Percentiles rank a stretch among this genome's conserved stretches.
Evolutionary conservation across 2,797 vertebrate species (phyloP).

Genomic region (Betta splendens): DNA sequence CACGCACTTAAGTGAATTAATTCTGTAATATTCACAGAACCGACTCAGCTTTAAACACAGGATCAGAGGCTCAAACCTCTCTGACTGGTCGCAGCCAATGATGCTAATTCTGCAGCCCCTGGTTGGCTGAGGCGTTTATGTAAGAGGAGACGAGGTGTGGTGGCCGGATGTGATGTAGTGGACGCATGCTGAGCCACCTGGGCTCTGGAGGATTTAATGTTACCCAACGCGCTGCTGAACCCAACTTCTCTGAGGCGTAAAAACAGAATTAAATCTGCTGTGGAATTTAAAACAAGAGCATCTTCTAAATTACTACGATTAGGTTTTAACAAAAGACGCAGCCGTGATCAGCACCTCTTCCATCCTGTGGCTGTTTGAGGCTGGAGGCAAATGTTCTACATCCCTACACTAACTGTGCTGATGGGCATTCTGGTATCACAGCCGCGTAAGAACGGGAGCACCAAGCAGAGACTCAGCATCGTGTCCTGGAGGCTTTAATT

Average conservation of each 20-base stretch:
- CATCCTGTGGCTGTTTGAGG: background rate
- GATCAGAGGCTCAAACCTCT: too few species aligned
- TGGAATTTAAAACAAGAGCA: constrained; percentile 5
- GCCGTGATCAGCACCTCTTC: constrained; percentile 7
- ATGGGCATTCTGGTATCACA: too few species aligned
- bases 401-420: too few species aligned
- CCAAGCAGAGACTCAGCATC: constrained; percentile 29
- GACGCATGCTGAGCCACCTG: constrained; percentile 14
- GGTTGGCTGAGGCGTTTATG: constrained; percentile 29
- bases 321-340: background rate
- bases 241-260: constrained; percentile 16
- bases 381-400: constrained; percentile 5
- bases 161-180: constrained; percentile 37
- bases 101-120: constrained; percentile 17
- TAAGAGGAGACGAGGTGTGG: constrained; percentile 30
- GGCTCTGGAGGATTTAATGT: constrained; percentile 12
- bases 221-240: background rate
- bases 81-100: constrained; percentile 47
- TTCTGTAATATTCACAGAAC: background rate
- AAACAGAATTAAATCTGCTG: background rate
- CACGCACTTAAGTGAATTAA: background rate
- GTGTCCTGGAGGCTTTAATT: constrained; percentile 3
- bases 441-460: too few species aligned
- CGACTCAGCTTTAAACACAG: constrained; percentile 6
- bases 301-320: background rate